Evolutionary conservation across 2,888 invertebrate species (phyloP), one percentile per base, ranked within the genome.

Genomic region (Perizoma affinitatum): DNA sequence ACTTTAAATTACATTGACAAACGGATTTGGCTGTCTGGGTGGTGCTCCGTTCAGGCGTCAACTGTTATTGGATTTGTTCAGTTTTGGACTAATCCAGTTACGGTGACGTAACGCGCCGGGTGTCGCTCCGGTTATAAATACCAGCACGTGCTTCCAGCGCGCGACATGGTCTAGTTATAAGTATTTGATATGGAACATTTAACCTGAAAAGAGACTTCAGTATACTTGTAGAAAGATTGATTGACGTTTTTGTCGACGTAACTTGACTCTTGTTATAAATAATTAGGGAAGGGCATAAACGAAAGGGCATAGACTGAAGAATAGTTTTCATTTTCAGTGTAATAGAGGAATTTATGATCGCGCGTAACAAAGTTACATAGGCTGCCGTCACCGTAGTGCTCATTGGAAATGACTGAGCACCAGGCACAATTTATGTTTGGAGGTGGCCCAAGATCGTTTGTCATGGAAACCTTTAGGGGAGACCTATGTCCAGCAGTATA

Each of bases 41-140:
- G 62, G 58, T 44, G 57, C n/a, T 52, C 36, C 52, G 47, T 11
- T 53, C 38, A 52, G 45, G 38, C 45, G 55, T 58, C n/a, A n/a
- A 59, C 54, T 61, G 61, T 67, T 65, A 66, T 68, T 67, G 66
- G 67, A 67, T 76, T 71, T 71, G 69, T 74, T 72, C 67, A 75
- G 63, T 79, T 78, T 75, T 73, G 73, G 73, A 74, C 73, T 79
- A 79, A 78, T 78, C 75, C 74, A 70, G 79, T 78, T 79, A 73
- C 67, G 66, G 72, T 88, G 86, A 87, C 85, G 86, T 82, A 86
- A 86, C 74, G 38, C 80, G 84, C 83, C 76, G 86, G 87, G 87
- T 86, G 85, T 81, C 79, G 83, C 84, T 79, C 68, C 74, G 45
- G 78, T 84, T 86, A 88, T 82, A 87, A 87, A 88, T 89, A 90